Base-by-base conservation (phyloP, 92 coral and sea anemone genomes). In the Blastomussa wellsi region DNA sequence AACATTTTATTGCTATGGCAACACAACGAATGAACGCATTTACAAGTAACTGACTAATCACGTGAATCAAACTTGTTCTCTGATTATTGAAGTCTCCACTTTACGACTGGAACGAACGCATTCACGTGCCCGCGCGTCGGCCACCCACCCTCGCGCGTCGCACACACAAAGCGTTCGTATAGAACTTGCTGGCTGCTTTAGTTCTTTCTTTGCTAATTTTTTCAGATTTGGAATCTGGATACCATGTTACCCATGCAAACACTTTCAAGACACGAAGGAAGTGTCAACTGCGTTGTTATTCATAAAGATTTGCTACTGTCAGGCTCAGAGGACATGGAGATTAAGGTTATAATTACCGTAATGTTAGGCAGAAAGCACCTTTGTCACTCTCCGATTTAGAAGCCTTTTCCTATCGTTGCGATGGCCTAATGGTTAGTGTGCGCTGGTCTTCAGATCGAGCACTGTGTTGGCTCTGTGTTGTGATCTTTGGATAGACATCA, bases 201-300 rank as follows among this genome's bases (percentile, higher is more conserved):
- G 29, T 22, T 74, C 17, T 44, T 24, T 74, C n/a, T 44, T 44
- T 44, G n/a, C 10, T 14, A 39, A 22, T 38, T 26, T 38, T 26
- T 48, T 35, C 31, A 96, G 99, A 94, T 94, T 6, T 96, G 99
- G 99, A 95, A 96, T 84, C 92, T 96, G 29, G 99, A 96, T 66
- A 93, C 94, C 64, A 96, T 96, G 99, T 84, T 96, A 41, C 99
- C 99, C 20, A 94, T 92, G 89, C 99, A 96, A 82, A 95, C 98
- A 28, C 90, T 96, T n/a, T 94, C 99, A 60, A 92, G 99, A 26
- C 99, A 96, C 76, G 99, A 96, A 76, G 99, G 94, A 11, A 95
- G 98, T 73, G 99, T 96, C 29, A 96, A 96, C 89, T 94, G 99
- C 76, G 93, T 96, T 10, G 92, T 95, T 15, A 93, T 96, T 44